Conservation (phyloP, 1,140 invertebrate species). For the Aphidius gifuensis region DNA sequence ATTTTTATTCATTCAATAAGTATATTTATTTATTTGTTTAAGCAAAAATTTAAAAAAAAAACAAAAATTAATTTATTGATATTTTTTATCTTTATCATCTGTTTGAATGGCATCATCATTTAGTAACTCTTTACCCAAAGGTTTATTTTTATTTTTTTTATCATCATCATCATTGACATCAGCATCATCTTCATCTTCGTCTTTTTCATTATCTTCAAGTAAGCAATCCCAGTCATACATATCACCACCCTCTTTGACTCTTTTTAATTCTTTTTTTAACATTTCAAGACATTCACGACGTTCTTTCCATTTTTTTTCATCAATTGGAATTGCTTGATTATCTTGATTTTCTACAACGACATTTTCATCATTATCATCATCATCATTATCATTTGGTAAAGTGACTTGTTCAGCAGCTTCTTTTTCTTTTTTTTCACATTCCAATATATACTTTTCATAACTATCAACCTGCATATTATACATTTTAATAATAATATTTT, state of each 20-base stretch:
- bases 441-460: conserved; percentile 48
- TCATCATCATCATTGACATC: conserved; percentile 20
- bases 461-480: conserved; percentile 35
- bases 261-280: conserved; percentile 48
- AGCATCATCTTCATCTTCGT: conserved; percentile 19
- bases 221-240: conserved; percentile 46
- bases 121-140: no score
- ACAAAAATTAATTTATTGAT: no score
- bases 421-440: conserved; percentile 46
- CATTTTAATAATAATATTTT: background rate
- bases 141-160: conserved; percentile 18
- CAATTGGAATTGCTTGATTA: conserved; percentile 9
- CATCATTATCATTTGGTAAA: conserved; percentile 17
- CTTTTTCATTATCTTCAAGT: conserved; percentile 37
- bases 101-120: no score
- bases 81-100: no score
- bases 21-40: no score
- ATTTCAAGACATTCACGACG: conserved; percentile 47
- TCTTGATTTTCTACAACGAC: conserved; percentile 6
- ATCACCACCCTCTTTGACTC: conserved; percentile 43
- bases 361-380: conserved; percentile 14
- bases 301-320: conserved; percentile 47
- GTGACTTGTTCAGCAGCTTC: conserved; percentile 17
- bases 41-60: no score
- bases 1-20: no score